phyloP scores from a whole-genome alignment of 2,113 vertebrate species.

The Passer domesticus region DNA sequence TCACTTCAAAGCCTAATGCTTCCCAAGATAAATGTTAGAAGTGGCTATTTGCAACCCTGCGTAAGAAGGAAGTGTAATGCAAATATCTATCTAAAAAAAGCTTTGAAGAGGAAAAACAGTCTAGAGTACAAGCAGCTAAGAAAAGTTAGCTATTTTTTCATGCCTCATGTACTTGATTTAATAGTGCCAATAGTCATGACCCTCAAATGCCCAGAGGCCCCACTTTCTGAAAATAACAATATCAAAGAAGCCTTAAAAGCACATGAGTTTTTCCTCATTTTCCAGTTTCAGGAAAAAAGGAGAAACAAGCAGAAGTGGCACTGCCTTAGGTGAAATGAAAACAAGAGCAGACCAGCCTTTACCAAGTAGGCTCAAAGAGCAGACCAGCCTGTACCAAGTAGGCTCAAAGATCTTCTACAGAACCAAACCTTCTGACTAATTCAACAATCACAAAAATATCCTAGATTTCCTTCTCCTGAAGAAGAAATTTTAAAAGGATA shows the following conservation, averaged over 20 bases:
- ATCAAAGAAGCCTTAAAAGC: background rate
- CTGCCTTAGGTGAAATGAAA: background rate
- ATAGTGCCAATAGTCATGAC: background rate
- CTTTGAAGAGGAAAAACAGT: background rate
- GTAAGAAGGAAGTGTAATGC: background rate
- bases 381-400: background rate
- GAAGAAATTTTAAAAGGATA: background rate
- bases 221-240: background rate
- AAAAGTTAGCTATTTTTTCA: background rate
- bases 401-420: background rate
- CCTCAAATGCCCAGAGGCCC: background rate
- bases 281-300: background rate
- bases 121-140: background rate
- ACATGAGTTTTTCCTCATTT: background rate
- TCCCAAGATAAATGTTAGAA: background rate
- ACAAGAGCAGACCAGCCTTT: background rate
- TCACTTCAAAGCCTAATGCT: background rate
- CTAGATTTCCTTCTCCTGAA: background rate
- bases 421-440: background rate
- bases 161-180: background rate
- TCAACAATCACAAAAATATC: background rate
- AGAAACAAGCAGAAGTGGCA: background rate
- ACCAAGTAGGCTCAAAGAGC: background rate
- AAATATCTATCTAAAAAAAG: background rate
- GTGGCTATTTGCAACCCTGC: background rate